Conservation (phyloP, 2,888 invertebrate species). For the Podotricha telesiphe region DNA sequence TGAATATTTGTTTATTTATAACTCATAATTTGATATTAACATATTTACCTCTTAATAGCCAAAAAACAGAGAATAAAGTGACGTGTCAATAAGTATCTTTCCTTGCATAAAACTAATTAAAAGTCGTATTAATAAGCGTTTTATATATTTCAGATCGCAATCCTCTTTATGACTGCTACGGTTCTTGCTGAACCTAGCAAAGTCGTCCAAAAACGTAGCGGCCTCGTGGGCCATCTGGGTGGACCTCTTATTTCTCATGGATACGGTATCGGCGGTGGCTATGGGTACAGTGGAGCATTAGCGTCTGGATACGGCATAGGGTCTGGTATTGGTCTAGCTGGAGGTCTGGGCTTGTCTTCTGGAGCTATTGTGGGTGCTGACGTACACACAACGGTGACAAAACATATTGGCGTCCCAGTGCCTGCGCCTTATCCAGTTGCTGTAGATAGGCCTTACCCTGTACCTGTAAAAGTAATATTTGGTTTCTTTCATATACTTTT, state of each 20-base stretch:
- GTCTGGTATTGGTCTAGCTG: slow-evolving; percentile 27
- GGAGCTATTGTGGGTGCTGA: slow-evolving; percentile 70
- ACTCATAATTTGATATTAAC: no score
- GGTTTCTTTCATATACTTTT: background rate
- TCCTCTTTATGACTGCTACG: slow-evolving; percentile 65
- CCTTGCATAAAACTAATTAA: no score
- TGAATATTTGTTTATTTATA: no score
- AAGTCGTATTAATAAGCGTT: no score
- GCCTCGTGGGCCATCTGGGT: slow-evolving; percentile 69
- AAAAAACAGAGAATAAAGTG: no score
- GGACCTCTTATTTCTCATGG: slow-evolving; percentile 50
- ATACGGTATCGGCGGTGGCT: slow-evolving; percentile 46
- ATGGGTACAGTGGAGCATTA: slow-evolving; percentile 23
- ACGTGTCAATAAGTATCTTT: no score
- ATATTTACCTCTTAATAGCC: no score
- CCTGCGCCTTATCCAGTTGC: slow-evolving; percentile 79
- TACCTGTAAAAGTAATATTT: slow-evolving; percentile 67
- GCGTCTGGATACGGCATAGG: slow-evolving; percentile 40
- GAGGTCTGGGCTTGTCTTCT: slow-evolving; percentile 28
- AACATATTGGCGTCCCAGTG: slow-evolving; percentile 77
- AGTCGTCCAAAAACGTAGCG: slow-evolving; percentile 75
- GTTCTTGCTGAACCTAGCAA: slow-evolving; percentile 75
- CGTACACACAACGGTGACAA: slow-evolving; percentile 78
- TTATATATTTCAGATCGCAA: slow-evolving; percentile 62
- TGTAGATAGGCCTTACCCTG: slow-evolving; percentile 76